Base-by-base conservation (phyloP, 30 jellyfish, hydroid and myxozoan genomes). In the Aurelia aurita complex sp. Pacific region DNA sequence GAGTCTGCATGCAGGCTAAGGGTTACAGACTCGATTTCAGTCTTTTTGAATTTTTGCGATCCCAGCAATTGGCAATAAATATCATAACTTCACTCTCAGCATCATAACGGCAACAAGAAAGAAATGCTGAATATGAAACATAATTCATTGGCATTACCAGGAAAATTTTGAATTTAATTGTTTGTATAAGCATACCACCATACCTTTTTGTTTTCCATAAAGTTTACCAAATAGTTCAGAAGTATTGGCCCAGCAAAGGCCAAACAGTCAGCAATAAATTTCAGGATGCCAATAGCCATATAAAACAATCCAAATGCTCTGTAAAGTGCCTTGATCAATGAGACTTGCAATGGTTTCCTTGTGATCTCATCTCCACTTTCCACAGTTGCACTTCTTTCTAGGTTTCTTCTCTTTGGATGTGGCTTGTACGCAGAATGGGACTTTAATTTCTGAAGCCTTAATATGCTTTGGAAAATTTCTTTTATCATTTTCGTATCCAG, bases 201-300 rank as follows among this genome's bases (percentile, higher is more conserved):
- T 63, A 93, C 98, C 92, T 89, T 79, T 80, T 85, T 83, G 57
- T 94, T 85, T 77, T 94, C 99, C 89, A 94, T 80, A 71, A 94
- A 94, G 34, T 73, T 74, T 10, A 94, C 92, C 73, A 94, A 86
- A 54, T 46, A 53, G 61, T 94, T 89, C 61, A 94, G 71, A 42
- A 94, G 82, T 32, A 94, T 79, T 1, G 99, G 99, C 14, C 97
- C 99, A 74, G 97, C 94, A 85, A 94, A 94, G 15, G 90, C 88
- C 32, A 94, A 73, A 35, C 89, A 77, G 78, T 85, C 97, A 43
- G 89, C 85, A 67, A 94, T 66, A 63, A 94, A 94, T 80, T 94
- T 94, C 73, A 94, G 69, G 18, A 94, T 73, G 10, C 99, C 99
- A 61, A 89, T 61, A 59, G 97, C 57, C 83, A 65, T 83, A 72